phyloP scores from a whole-genome alignment of 1,140 invertebrate species.

The Anthonomus grandis region DNA sequence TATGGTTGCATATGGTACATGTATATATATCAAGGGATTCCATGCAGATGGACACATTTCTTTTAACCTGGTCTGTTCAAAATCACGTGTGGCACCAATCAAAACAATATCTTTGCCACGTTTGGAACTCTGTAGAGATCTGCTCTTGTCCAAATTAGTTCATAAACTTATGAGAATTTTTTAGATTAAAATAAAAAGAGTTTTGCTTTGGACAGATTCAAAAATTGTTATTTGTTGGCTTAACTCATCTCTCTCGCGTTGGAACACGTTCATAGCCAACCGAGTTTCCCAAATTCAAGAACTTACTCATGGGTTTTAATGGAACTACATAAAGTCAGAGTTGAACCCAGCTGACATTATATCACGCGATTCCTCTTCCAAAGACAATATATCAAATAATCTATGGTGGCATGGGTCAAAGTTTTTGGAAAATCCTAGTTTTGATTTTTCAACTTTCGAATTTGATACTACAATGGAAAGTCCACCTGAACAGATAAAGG shows the following conservation, averaged over 20 bases:
- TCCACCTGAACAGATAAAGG: too few relatives aligned
- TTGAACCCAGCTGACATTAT: conserved; percentile 50
- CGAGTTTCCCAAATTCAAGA: conserved; percentile 38
- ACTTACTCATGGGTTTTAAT: conserved; percentile 33
- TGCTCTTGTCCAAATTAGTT: conserved; percentile 7
- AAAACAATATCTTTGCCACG: conserved; percentile 1
- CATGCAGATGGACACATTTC: not conserved
- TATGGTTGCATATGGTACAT: conserved; percentile 37
- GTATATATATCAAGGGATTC: conserved; percentile 31
- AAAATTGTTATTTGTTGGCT: conserved; percentile 48
- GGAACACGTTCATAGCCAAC: conserved; percentile 47
- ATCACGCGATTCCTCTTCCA: conserved; percentile 44
- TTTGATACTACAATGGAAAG: too few relatives aligned
- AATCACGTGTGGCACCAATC: conserved; percentile 25
- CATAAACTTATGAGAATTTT: conserved; percentile 10
- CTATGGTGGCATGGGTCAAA: conserved; percentile 43
- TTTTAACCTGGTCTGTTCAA: conserved; percentile 5
- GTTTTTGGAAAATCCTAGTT: too few relatives aligned
- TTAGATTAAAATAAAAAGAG: conserved; percentile 30
- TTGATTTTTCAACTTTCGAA: too few relatives aligned
- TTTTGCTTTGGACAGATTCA: conserved; percentile 47
- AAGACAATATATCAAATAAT: conserved; percentile 10
- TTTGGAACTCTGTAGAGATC: conserved; percentile 10
- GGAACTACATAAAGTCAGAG: conserved; percentile 45
- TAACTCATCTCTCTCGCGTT: conserved; percentile 33